These are phyloP conservation scores for Chrysomela aeneicollis DNA, from an alignment of 2,888 invertebrate species.

Conservation along the genomic window DNA sequence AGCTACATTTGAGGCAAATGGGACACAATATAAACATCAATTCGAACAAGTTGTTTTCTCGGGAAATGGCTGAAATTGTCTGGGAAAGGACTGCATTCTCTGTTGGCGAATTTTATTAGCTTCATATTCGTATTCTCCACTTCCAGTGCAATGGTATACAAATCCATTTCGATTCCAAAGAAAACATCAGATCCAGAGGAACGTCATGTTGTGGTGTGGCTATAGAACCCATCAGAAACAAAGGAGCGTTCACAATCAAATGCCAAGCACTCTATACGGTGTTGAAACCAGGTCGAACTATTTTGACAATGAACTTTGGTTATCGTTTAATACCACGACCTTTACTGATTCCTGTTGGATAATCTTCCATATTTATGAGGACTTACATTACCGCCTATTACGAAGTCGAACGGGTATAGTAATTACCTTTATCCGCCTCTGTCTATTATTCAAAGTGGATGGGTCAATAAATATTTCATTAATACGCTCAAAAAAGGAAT, in stretches of 20 bases:
- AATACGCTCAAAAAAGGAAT: background rate
- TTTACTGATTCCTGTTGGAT: background rate
- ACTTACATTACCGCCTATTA: background rate
- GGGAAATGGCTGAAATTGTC: no score
- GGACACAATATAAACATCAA: no score
- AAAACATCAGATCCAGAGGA: no score
- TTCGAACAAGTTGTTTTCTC: no score
- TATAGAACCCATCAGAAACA: background rate
- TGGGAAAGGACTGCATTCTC: no score
- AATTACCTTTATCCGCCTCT: background rate
- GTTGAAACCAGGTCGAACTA: background rate
- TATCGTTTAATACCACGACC: background rate
- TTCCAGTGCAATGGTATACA: no score
- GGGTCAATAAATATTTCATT: constrained; percentile 1
- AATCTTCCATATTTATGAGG: background rate
- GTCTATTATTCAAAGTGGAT: background rate
- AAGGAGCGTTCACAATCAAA: background rate
- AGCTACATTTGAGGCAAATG: no score
- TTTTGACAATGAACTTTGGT: constrained; percentile 5
- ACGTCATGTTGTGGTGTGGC: no score
- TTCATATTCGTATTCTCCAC: no score
- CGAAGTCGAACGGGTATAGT: background rate
- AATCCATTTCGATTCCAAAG: no score
- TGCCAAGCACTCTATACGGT: background rate
- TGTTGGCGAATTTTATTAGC: no score